Evolutionary conservation across 2,797 vertebrate species (phyloP).

Genomic region (Tarsius wallacei): DNA sequence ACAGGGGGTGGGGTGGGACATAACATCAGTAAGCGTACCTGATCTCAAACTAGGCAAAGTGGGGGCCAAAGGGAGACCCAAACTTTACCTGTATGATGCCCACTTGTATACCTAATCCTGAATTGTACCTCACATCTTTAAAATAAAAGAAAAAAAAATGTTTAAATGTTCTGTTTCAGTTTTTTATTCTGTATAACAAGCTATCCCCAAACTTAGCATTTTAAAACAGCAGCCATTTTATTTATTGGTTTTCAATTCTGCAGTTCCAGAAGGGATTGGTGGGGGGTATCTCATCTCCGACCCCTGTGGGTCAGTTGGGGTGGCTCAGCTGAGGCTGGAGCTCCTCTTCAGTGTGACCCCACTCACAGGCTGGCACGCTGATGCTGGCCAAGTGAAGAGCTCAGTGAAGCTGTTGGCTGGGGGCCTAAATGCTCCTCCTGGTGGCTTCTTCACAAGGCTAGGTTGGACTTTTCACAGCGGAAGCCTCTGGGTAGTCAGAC

Average conservation of each 20-base stretch:
- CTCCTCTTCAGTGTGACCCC: fast-evolving
- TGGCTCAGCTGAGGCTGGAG: neutral
- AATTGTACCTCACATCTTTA: no score
- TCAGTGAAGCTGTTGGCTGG: neutral
- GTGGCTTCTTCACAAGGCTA: neutral
- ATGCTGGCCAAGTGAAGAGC: neutral
- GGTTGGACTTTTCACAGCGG: neutral
- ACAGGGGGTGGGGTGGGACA: no score
- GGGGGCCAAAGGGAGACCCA: no score
- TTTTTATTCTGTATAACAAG: neutral
- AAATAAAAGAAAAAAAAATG: no score
- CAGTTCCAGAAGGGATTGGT: neutral
- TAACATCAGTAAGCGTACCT: no score
- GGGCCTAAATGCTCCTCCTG: neutral
- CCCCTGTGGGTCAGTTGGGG: neutral
- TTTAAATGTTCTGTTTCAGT: neutral
- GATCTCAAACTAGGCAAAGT: no score
- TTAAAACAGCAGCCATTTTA: neutral
- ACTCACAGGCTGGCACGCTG: neutral
- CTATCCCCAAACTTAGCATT: neutral
- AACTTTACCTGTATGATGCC: no score
- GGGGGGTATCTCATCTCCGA: neutral
- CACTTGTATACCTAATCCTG: no score
- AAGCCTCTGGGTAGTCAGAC: neutral
- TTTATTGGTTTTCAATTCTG: neutral